phyloP scores from a whole-genome alignment of 2,113 vertebrate species.

The Mola mola region DNA sequence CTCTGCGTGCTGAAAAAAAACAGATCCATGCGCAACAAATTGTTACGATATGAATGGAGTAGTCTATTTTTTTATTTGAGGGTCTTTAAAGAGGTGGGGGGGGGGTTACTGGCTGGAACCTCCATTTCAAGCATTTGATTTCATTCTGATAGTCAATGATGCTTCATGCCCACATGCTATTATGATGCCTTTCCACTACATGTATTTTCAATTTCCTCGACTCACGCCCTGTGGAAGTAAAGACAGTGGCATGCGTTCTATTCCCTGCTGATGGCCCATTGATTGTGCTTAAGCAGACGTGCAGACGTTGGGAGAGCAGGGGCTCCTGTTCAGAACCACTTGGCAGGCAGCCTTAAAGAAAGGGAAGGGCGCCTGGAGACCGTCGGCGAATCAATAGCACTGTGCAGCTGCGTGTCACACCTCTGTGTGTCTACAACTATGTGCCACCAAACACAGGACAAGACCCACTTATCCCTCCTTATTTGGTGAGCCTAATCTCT shows the following conservation, averaged over 20 bases:
- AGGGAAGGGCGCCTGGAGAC: slow-evolving; percentile 74
- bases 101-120: slow-evolving; percentile 30
- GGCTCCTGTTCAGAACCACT: slow-evolving; percentile 77
- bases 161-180: slow-evolving; percentile 53
- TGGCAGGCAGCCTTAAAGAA: slow-evolving; percentile 77
- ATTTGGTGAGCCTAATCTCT: slow-evolving; percentile 73
- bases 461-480: slow-evolving; percentile 73
- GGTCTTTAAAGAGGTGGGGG: slow-evolving; percentile 38
- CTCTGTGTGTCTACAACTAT: slow-evolving; percentile 71
- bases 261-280: slow-evolving; percentile 78
- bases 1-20: slow-evolving; percentile 47
- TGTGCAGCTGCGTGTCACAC: slow-evolving; percentile 80
- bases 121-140: slow-evolving; percentile 54
- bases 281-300: slow-evolving; percentile 82
- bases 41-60: slow-evolving; percentile 42
- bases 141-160: slow-evolving; percentile 64
- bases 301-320: slow-evolving; percentile 78
- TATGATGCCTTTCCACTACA: slow-evolving; percentile 74
- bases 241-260: slow-evolving; percentile 69
- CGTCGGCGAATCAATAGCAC: slow-evolving; percentile 77
- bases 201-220: slow-evolving; percentile 77
- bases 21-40: slow-evolving; percentile 43
- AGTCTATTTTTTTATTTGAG: slow-evolving; percentile 45
- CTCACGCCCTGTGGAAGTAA: slow-evolving; percentile 69
- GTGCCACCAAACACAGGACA: slow-evolving; percentile 76